Evolutionary conservation across 2,797 vertebrate genomes (phyloP).

Genomic region (Uromys caudimaculatus): DNA sequence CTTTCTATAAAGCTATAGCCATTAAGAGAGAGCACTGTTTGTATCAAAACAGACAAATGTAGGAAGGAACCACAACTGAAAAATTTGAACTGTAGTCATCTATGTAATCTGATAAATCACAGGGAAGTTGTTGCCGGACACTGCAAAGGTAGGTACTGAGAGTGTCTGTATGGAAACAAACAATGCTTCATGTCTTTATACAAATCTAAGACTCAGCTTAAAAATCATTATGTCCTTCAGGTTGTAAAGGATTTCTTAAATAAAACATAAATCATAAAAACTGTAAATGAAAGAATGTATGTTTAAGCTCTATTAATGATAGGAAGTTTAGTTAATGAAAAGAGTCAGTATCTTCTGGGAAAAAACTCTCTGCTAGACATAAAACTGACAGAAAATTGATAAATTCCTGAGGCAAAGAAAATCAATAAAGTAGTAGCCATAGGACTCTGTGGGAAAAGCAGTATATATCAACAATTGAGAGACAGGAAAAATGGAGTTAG

Average conservation of each 20-base stretch:
- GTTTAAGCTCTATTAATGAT: background rate
- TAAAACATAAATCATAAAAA: conserved; percentile 43
- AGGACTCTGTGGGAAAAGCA: background rate
- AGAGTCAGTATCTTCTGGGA: background rate
- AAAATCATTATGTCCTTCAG: background rate
- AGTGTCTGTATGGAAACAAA: conserved; percentile 14
- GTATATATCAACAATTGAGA: background rate
- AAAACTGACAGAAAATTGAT: conserved; percentile 37
- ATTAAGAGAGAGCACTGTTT: background rate
- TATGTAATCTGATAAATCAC: background rate
- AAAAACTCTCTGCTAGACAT: conserved; percentile 30
- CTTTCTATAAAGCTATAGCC: background rate
- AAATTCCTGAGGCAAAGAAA: conserved; percentile 13
- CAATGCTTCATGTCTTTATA: background rate
- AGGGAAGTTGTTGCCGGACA: background rate
- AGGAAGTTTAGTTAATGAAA: conserved; percentile 33
- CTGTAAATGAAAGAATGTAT: background rate
- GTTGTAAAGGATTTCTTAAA: background rate
- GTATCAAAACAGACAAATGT: background rate
- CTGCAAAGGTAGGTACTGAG: background rate
- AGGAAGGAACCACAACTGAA: background rate
- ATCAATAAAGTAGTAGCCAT: background rate
- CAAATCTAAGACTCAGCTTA: background rate
- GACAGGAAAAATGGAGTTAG: background rate
- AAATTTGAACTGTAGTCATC: conserved; percentile 2